A percentile compares a stretch with the other conserved stretches of the same genome.
Conservation (phyloP, 2,888 invertebrate genomes). For the Noctua pronuba region DNA sequence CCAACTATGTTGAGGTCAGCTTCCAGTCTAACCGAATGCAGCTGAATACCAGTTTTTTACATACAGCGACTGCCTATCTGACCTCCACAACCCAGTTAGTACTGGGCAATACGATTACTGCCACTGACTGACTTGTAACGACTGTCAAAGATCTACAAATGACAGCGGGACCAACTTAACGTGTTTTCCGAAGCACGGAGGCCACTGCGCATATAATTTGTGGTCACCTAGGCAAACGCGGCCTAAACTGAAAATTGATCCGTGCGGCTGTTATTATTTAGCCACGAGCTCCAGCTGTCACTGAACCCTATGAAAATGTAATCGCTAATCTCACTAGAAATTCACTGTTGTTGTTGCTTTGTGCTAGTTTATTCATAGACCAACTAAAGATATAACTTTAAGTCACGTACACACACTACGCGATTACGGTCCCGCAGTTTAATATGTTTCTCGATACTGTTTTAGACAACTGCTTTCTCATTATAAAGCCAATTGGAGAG, state of each 20-base stretch:
- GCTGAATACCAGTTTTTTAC: too few relatives aligned
- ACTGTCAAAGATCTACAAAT: background rate
- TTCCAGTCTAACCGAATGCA: too few relatives aligned
- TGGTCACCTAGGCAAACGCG: background rate
- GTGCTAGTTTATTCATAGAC: slow-evolving; percentile 32
- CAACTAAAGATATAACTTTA: slow-evolving; percentile 22
- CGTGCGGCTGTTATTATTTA: background rate
- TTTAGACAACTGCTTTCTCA: background rate
- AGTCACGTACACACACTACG: slow-evolving; percentile 36
- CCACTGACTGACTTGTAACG: too few relatives aligned
- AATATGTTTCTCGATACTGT: slow-evolving; percentile 7
- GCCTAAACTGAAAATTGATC: background rate
- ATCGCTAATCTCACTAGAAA: slow-evolving; percentile 21
- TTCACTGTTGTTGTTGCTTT: slow-evolving; percentile 37
- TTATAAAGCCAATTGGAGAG: background rate
- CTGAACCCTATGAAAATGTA: slow-evolving; percentile 25
- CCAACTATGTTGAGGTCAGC: too few relatives aligned
- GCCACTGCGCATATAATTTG: too few relatives aligned
- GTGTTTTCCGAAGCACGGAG: too few relatives aligned
- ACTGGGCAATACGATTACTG: too few relatives aligned
- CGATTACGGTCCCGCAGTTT: background rate
- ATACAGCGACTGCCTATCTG: too few relatives aligned
- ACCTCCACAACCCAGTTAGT: too few relatives aligned
- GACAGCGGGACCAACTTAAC: background rate
- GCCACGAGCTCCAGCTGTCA: background rate